Evolutionary conservation across 2,888 invertebrate genomes (phyloP).

Genomic region (Ophion obscuratus): DNA sequence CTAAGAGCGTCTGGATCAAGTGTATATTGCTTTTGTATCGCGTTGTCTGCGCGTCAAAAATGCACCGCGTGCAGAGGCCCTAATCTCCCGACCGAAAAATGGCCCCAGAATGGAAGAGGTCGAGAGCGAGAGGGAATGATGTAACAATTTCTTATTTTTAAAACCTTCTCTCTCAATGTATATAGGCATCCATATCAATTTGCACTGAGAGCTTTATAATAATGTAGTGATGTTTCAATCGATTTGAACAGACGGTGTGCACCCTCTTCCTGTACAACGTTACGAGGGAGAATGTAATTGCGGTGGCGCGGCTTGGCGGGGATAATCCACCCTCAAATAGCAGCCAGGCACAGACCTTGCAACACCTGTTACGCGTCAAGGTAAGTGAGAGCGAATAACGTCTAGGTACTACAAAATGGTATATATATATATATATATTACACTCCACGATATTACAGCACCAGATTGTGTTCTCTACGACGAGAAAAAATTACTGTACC

Average conservation of each 20-base stretch:
- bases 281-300: constrained; percentile 94
- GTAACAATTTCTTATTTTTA: too few relatives aligned
- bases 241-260: constrained; percentile 90
- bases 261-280: constrained; percentile 93
- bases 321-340: constrained; percentile 84
- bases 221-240: constrained; percentile 50
- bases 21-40: too few relatives aligned
- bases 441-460: background rate
- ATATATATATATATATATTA: constrained; percentile 1
- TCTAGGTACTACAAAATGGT: background rate
- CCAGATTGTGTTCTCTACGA: background rate
- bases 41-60: too few relatives aligned
- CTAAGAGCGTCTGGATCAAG: too few relatives aligned
- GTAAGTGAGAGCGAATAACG: constrained; percentile 77
- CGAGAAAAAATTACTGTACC: background rate
- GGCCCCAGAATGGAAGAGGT: too few relatives aligned
- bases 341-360: constrained; percentile 86
- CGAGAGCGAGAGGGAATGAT: too few relatives aligned
- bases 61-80: too few relatives aligned
- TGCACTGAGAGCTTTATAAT: constrained; percentile 13
- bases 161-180: too few relatives aligned
- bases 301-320: constrained; percentile 91
- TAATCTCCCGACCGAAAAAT: too few relatives aligned
- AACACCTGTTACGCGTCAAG: constrained; percentile 84
- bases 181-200: background rate